Base-by-base conservation (phyloP, 2,113 vertebrate species). In the Gymnocephalus cernua region DNA sequence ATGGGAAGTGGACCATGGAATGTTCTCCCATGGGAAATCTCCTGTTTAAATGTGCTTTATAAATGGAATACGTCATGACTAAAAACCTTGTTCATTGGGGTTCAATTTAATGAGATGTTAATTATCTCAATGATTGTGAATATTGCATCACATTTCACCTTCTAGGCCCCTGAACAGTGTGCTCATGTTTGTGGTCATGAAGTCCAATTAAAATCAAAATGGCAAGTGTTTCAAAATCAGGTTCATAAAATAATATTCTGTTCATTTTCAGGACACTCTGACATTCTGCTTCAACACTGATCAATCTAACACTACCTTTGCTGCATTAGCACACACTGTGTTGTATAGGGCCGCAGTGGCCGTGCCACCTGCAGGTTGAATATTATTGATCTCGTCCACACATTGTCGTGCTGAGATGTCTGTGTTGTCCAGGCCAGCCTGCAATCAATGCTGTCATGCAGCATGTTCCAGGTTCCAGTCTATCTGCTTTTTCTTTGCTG, bases 381-480 rank as follows among this genome's bases (percentile, higher is more conserved):
- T 41, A 35, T 38, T 84, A 90, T 87, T 81, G 86, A 91, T 69
- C 23, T 58, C 4, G 50, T 74, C 68, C 76, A 65, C 72, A 72
- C 18, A 21, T 50, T 38, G 65, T 77, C 83, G 35, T 21, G 77
- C 81, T 72, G 44, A 81, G 84, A 82, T 74, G 80, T 83, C 77
- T 72, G 66, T 29, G 85, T 63, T 0, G 41, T 80, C 56, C 66
- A 53, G 68, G 62, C 66, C 27, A 12, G 65, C 47, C 54, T 63
- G 73, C 6, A 35, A 90, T 91, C 89, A 81, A 90, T 91, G 74
- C 50, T 78, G 57, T 71, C 77, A 59, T 70, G 45, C 3, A 63
- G 84, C 80, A 82, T 41, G 38, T 41, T 41, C 72, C 51, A 61
- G 66, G 67, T 79, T 86, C 57, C 67, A 8, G 5, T 77, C 72